Evolutionary conservation across 2,888 invertebrate species (phyloP).

Genomic region (Chromoteleia sp.): DNA sequence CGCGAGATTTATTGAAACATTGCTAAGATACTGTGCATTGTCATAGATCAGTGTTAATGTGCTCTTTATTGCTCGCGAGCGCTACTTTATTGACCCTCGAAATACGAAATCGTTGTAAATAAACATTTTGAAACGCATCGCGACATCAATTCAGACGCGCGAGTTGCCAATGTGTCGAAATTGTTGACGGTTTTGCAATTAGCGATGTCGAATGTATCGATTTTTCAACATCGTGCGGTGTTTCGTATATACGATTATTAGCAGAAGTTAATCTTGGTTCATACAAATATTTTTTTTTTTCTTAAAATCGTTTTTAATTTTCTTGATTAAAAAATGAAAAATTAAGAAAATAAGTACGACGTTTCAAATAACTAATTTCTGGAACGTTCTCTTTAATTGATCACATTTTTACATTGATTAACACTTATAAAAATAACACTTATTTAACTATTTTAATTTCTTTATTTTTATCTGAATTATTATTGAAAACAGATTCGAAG

Average conservation of each 20-base stretch:
- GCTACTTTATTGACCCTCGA: conserved; percentile 25
- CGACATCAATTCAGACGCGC: conserved; percentile 24
- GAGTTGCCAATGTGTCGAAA: conserved; percentile 3
- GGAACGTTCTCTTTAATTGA: too few relatives aligned
- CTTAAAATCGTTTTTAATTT: too few relatives aligned
- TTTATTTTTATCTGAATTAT: neutral
- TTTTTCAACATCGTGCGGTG: too few relatives aligned
- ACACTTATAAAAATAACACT: too few relatives aligned
- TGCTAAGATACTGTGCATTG: conserved; percentile 3
- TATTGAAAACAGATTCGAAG: neutral
- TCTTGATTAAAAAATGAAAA: too few relatives aligned
- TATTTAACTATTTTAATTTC: too few relatives aligned
- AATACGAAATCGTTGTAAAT: conserved; percentile 23
- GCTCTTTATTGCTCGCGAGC: conserved; percentile 6
- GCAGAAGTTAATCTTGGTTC: too few relatives aligned
- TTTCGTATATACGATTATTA: too few relatives aligned
- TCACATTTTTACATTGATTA: too few relatives aligned
- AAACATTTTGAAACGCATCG: conserved; percentile 30
- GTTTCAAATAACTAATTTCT: too few relatives aligned
- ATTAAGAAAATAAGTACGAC: too few relatives aligned
- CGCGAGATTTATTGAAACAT: neutral
- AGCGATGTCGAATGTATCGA: too few relatives aligned
- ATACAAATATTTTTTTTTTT: neutral
- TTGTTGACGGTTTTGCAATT: conserved; percentile 12
- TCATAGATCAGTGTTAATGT: conserved; percentile 23